Evolutionary conservation across 2,797 vertebrate species (phyloP).

Genomic region (Rhincodon typus): DNA sequence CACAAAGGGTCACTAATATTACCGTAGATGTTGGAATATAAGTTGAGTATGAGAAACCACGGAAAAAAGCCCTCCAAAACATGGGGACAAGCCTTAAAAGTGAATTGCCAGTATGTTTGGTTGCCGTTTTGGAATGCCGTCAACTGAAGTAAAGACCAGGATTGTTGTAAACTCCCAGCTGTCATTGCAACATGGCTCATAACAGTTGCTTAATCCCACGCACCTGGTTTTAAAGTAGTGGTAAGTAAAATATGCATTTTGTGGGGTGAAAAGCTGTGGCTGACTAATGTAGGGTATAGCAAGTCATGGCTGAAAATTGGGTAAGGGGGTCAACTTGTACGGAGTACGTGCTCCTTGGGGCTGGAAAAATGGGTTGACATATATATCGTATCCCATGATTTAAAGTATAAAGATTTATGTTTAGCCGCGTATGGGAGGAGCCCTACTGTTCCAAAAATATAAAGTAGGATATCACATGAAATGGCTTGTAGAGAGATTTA

Average conservation of each 20-base stretch:
- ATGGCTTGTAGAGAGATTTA: background rate
- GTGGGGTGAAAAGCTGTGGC: background rate
- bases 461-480: background rate
- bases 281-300: too few species aligned
- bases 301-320: background rate
- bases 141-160: background rate
- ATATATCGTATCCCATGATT: background rate
- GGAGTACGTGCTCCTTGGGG: background rate
- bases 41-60: background rate
- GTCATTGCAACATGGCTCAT: background rate
- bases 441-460: background rate
- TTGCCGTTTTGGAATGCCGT: background rate
- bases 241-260: background rate
- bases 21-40: background rate
- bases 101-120: background rate
- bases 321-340: background rate
- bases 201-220: background rate
- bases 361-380: background rate
- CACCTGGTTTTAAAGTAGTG: background rate
- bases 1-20: background rate
- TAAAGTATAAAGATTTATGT: background rate
- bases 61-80: background rate
- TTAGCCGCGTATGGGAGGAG: background rate
- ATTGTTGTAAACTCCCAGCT: background rate
- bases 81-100: background rate